Evolutionary conservation across 1,140 invertebrate species (phyloP).

Genomic region (Gyrodactylus bullatarudis): DNA sequence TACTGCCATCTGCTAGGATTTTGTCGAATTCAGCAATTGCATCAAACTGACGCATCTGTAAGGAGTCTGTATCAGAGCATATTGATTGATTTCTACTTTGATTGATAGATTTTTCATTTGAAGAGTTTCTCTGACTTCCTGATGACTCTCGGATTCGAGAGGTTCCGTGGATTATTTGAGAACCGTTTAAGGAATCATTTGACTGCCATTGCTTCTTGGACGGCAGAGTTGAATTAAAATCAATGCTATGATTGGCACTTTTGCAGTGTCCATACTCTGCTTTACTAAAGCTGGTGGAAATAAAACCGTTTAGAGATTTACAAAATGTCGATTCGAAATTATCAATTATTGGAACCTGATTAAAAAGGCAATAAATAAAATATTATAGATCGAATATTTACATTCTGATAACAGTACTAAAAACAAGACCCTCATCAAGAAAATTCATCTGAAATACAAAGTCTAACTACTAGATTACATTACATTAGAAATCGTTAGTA

Average conservation of each 20-base stretch:
- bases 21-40: background rate
- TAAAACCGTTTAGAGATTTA: no score
- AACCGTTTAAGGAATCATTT: background rate
- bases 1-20: background rate
- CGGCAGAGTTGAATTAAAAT: background rate
- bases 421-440: no score
- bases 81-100: background rate
- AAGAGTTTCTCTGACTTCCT: background rate
- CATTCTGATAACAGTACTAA: no score
- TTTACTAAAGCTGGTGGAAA: no score
- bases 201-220: background rate
- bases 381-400: no score
- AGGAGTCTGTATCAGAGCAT: background rate
- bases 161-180: background rate
- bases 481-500: no score
- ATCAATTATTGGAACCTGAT: no score
- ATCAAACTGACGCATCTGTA: background rate
- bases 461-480: no score
- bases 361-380: no score
- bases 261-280: no score
- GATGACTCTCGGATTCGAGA: background rate
- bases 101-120: background rate
- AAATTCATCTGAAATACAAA: no score
- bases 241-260: background rate
- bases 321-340: no score